Evolutionary conservation across 2,113 vertebrate species (phyloP), one percentile per base, ranked within the genome.

Genomic region (Pluvialis apricaria): DNA sequence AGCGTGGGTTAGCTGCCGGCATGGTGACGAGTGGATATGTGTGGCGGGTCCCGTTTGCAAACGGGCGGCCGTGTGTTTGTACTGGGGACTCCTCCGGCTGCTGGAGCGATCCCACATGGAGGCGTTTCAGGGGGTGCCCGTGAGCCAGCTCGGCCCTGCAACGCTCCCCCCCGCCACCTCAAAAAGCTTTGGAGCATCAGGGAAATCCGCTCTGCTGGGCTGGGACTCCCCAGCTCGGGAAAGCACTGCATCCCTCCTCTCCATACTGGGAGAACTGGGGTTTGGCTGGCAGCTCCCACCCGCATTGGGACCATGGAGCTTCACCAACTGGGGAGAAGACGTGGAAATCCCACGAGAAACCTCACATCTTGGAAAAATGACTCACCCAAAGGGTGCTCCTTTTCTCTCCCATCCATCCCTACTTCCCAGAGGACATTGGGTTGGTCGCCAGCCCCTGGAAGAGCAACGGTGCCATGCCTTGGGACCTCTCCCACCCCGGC

Each of bases 381-480:
- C 20, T n/a, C 44, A 90, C 20, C 65, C 29, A 22, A 29, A 13
- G 28, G 13, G 11, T 17, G 20, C 26, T 40, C 11, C 45, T 36
- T 5, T 14, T 14, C 52, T 28, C 8, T 16, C 8, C 36, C 3
- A 16, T 9, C 45, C 24, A 1, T 7, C 36, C 19, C 36, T 15
- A 2, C 40, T 25, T 52, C 34, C 22, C 81, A 16, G 42, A 36
- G 51, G 42, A 45, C 40, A 3, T 29, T 13, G 2, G 4, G 29
- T 38, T 42, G 65, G 26, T 31, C 34, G 24, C 44, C 9, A 18
- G 32, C 18, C 26, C 31, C 6, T 14, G 69, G 40, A 42, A 57
- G 24, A 18, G 47, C 0, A 0, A 7, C 4, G 60, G 4, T 51
- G 31, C 54, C 2, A 1, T 13, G 25, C 22, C 9, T 3, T 0